Evolutionary conservation across 1,140 invertebrate species (phyloP), one percentile per base, ranked within the genome.

Genomic region (Cyclargus thomasi): DNA sequence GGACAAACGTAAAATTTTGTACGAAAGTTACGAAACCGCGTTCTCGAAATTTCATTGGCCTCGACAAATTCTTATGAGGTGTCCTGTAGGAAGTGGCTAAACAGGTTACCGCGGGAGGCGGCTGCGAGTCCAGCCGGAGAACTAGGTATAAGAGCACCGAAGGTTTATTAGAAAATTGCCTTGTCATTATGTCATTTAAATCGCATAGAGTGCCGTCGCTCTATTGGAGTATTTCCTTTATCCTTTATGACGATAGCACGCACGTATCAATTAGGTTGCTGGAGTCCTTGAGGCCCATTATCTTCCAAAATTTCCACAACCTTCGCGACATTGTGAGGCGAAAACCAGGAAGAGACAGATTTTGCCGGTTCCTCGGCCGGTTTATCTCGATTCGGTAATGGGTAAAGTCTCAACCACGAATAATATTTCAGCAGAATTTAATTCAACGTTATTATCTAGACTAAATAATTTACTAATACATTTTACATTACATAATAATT

Each of bases 121-220:
- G 71, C 80, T 77, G 77, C 78, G 75, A 76, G 11, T 81, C 83
- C 78, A 81, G 75, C 78, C 83, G 79, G 78, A 81, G 81, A 82
- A 81, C 82, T 83, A 80, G 70, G 72, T 74, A 72, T 83, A 83
- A 85, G 82, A 86, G 83, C 78, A 74, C 84, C 79, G 86, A 87
- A 89, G 86, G 88, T 90, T 90, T 90, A 90, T 90, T 90, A 90
- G 88, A 89, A 90, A 89, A 90, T 90, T 90, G 86, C 85, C 79
- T 84, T 70, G 88, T 87, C 88, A 90, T 90, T 89, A 90, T 90
- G 83, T 90, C 88, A 90, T 90, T 90, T 90, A 90, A 90, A 90
- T 90, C 88, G 88, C 88, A 90, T 90, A 89, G 84, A 89, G 83
- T 84, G 80, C 82, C 81, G 88, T 83, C 86, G 86, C 76, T 89